Conservation (phyloP, 2,888 invertebrate species). For the Perithous albicinctus region DNA sequence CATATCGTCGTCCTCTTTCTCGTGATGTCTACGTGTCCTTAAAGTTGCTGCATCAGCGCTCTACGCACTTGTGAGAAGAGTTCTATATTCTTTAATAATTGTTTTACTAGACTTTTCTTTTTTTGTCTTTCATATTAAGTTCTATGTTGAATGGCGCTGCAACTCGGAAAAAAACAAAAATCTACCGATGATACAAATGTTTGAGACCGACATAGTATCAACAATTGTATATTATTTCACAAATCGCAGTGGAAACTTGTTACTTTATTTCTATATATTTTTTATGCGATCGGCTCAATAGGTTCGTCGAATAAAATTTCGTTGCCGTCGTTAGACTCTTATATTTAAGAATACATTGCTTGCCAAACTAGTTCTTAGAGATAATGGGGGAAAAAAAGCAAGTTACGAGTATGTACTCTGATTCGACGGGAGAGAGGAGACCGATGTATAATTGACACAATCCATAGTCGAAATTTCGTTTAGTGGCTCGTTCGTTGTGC, state of each 20-base stretch:
- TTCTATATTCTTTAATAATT: slow-evolving; percentile 2
- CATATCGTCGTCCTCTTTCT: slow-evolving; percentile 42
- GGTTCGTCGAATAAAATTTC: slow-evolving; percentile 35
- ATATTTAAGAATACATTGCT: slow-evolving; percentile 62
- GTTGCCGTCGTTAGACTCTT: slow-evolving; percentile 42
- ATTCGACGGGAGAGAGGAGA: background rate
- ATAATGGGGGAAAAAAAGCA: slow-evolving; percentile 21
- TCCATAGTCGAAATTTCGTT: slow-evolving; percentile 55
- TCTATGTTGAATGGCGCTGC: background rate
- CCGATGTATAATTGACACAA: slow-evolving; percentile 14
- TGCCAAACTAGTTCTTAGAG: slow-evolving; percentile 69
- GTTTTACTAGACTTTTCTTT: background rate
- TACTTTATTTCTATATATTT: slow-evolving; percentile 13
- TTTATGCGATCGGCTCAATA: slow-evolving; percentile 31
- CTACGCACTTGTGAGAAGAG: background rate
- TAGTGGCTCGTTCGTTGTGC: slow-evolving; percentile 53
- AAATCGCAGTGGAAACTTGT: background rate
- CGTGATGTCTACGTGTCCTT: background rate
- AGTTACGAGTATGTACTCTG: background rate
- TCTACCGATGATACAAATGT: background rate
- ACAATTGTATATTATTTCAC: background rate
- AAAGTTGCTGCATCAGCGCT: background rate
- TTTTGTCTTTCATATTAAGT: no score
- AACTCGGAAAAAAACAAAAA: background rate
- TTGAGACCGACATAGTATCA: background rate